Conservation (phyloP, 2,113 vertebrate genomes). For the Miniopterus natalensis region DNA sequence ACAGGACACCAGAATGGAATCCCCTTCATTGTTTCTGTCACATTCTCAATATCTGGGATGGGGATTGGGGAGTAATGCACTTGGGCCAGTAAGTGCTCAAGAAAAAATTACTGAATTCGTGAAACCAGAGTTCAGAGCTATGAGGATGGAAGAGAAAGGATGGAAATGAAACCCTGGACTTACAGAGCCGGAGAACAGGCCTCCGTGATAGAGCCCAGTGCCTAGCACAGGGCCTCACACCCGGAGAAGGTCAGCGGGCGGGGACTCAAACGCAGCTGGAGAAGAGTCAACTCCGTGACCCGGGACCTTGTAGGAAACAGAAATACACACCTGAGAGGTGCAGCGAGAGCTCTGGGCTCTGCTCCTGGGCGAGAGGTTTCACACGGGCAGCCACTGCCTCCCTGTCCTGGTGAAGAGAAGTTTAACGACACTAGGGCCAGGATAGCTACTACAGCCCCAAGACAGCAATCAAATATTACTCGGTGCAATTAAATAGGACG, state of each 20-base stretch:
- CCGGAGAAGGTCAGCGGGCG: not conserved
- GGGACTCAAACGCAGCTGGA: not conserved
- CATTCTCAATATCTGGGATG: not conserved
- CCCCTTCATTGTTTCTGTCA: not conserved
- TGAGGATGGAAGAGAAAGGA: not conserved
- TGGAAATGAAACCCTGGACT: not conserved
- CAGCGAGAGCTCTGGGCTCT: not conserved
- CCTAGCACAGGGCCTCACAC: not conserved
- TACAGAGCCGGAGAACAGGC: not conserved
- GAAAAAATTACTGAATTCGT: not conserved
- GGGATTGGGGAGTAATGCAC: not conserved
- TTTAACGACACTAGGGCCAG: not conserved
- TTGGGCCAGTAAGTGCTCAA: not conserved
- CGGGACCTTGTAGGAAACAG: not conserved
- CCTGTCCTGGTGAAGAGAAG: not conserved
- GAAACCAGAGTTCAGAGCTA: not conserved
- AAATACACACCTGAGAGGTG: not conserved
- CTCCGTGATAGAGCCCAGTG: not conserved
- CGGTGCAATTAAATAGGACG: not conserved
- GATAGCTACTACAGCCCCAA: not conserved
- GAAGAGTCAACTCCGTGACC: not conserved
- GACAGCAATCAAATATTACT: not conserved
- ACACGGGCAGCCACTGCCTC: not conserved
- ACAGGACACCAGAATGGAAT: not conserved
- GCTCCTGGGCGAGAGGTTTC: not conserved